phyloP scores from a whole-genome alignment of 2,113 vertebrate species.

The Etheostoma cragini region DNA sequence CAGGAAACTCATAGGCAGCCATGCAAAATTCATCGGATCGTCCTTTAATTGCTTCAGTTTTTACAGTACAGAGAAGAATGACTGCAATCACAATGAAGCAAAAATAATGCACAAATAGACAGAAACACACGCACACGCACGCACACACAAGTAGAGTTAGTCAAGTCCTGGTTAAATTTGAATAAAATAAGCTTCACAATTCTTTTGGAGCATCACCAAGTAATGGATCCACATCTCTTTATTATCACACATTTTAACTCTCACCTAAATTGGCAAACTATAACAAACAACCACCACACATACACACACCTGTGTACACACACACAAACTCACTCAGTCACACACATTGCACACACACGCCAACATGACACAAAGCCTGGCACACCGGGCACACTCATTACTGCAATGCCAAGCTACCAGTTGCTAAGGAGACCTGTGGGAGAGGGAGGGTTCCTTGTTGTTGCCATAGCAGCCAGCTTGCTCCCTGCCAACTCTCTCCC shows the following conservation, averaged over 20 bases:
- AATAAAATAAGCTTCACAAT: slow-evolving; percentile 49
- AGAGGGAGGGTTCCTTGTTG: slow-evolving; percentile 86
- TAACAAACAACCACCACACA: slow-evolving; percentile 42
- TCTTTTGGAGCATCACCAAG: slow-evolving; percentile 47
- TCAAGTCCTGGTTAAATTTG: slow-evolving; percentile 60
- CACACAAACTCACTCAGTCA: slow-evolving; percentile 30
- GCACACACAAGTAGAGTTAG: slow-evolving; percentile 34
- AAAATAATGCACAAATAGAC: slow-evolving; percentile 40
- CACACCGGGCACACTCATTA: slow-evolving; percentile 86
- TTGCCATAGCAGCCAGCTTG: slow-evolving; percentile 87
- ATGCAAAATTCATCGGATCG: slow-evolving; percentile 79
- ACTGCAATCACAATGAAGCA: slow-evolving; percentile 53
- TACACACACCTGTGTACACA: slow-evolving; percentile 2
- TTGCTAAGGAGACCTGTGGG: slow-evolving; percentile 90
- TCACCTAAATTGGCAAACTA: slow-evolving; percentile 68
- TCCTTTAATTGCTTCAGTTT: slow-evolving; percentile 84
- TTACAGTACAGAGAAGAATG: slow-evolving; percentile 78
- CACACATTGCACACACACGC: slow-evolving; percentile 66
- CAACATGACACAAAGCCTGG: slow-evolving; percentile 80
- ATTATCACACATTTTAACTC: slow-evolving; percentile 68
- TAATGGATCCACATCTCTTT: slow-evolving; percentile 58
- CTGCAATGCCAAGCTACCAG: slow-evolving; percentile 87
- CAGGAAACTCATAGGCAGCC: slow-evolving; percentile 75
- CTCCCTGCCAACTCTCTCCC: slow-evolving; percentile 85
- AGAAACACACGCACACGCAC: slow-evolving; percentile 19